These are phyloP conservation scores for Amblyraja radiata DNA, from an alignment of 2,797 vertebrate genomes.

Conservation along the genomic window DNA sequence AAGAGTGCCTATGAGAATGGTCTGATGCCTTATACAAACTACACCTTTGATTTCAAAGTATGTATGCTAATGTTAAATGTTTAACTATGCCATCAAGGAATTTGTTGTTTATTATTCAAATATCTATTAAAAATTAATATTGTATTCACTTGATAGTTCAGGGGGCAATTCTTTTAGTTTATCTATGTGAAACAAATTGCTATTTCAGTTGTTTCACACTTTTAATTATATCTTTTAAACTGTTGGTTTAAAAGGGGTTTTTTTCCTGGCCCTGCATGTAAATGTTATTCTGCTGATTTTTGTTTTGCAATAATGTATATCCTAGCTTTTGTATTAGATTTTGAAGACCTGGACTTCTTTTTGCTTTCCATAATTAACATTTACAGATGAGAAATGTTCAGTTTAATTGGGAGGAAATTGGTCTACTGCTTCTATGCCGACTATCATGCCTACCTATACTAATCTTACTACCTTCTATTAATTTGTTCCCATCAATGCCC, in stretches of 20 bases:
- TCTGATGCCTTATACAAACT: slow-evolving; percentile 98
- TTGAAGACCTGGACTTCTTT: background rate
- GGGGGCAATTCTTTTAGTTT: background rate
- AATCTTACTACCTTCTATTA: too few species aligned
- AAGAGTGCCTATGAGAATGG: slow-evolving; percentile 94
- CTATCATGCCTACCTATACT: too few species aligned
- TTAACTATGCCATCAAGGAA: background rate
- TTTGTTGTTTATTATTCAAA: background rate
- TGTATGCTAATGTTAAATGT: slow-evolving; percentile 35
- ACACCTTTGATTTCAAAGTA: slow-evolving; percentile 91
- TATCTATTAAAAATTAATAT: background rate
- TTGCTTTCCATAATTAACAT: background rate
- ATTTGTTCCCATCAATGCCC: too few species aligned
- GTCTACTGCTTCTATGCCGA: too few species aligned
- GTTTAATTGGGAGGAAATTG: background rate
- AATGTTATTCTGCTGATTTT: background rate
- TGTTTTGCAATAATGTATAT: background rate
- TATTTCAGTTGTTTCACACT: background rate
- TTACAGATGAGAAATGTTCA: background rate
- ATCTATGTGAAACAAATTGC: background rate
- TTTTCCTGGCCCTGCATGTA: background rate
- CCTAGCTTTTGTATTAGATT: background rate
- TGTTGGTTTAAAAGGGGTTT: background rate
- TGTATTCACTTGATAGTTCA: background rate
- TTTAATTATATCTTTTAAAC: background rate